These are phyloP conservation scores for Carcharodon carcharias DNA, from an alignment of 2,797 vertebrate species.

Conservation along the genomic window DNA sequence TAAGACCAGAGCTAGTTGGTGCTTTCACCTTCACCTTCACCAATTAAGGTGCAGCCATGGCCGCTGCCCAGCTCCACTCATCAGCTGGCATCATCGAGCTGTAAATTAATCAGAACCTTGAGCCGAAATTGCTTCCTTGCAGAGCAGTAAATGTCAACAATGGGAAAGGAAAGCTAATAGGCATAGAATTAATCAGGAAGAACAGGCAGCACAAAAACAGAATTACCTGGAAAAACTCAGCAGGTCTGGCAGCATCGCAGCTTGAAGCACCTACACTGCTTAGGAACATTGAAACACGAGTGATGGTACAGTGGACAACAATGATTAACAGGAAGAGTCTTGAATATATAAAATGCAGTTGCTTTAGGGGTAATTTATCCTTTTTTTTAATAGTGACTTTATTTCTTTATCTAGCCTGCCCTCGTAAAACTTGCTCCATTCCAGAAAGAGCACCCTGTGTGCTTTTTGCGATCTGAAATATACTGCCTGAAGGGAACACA, in stretches of 20 bases:
- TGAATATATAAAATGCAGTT: not conserved
- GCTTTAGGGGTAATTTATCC: not conserved
- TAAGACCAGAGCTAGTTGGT: not conserved
- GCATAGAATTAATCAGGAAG: not conserved
- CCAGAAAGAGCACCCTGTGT: not conserved
- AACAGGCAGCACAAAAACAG: too few species aligned
- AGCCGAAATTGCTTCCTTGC: not conserved
- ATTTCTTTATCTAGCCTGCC: not conserved
- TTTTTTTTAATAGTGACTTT: not conserved
- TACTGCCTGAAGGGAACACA: not conserved
- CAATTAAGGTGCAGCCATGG: too few species aligned
- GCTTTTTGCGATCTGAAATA: not conserved
- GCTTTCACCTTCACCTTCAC: not conserved
- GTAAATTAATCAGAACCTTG: not conserved
- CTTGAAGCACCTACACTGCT: not conserved
- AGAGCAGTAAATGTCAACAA: not conserved
- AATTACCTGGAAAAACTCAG: too few species aligned
- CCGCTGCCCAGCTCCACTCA: not conserved
- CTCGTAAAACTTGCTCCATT: not conserved
- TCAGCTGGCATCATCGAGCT: not conserved
- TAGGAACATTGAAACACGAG: not conserved
- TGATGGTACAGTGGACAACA: not conserved
- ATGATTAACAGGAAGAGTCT: not conserved
- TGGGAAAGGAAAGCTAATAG: not conserved
- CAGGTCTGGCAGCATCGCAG: too few species aligned